Base-by-base conservation (phyloP, 2,113 vertebrate species). In the Caretta caretta region DNA sequence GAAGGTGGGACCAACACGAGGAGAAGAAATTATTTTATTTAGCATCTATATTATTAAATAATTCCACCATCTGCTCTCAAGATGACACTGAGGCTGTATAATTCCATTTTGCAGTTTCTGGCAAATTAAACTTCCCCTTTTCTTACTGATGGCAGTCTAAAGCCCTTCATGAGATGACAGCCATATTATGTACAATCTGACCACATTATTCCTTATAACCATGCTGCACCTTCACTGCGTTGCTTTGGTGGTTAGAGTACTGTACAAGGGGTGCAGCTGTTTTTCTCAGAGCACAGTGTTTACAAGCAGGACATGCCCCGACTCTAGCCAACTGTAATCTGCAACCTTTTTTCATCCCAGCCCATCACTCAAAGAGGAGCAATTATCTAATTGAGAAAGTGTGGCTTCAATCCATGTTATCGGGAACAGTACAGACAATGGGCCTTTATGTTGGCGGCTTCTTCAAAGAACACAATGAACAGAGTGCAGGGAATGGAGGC, bases 311-410 rank as follows among this genome's bases (percentile, higher is more conserved):
- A 46, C 46, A 4, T 8, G 7, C 4, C 42, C 53, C 1, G 17
- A 62, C 1, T 38, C 65, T 10, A n/a, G 1, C 35, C 49, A 27
- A 1, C 48, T 5, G 9, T 54, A 50, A 27, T 29, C 19, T 4
- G n/a, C 79, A 46, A 17, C 78, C n/a, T 12, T 17, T 78, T 29
- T 14, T 2, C 20, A 12, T 5, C 49, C 25, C 50, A 20, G 1
- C 59, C 4, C 3, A 75, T 51, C 59, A 29, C 25, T 20, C 1
- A 3, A 20, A 56, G 51, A 49, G 31, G 51, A 38, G 65, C 80
- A 12, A 0, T 29, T 5, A 56, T 65, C 42, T 2, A 25, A 25
- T 5, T 6, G 46, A 76, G 24, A 19, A 54, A 51, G 76, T 12
- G 10, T 48, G 25, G 86, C 35, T 48, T n/a, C 48, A 35, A 13